Evolutionary conservation across 2,797 vertebrate species (phyloP), one percentile per base, ranked within the genome.

Genomic region (Peromyscus nudipes): DNA sequence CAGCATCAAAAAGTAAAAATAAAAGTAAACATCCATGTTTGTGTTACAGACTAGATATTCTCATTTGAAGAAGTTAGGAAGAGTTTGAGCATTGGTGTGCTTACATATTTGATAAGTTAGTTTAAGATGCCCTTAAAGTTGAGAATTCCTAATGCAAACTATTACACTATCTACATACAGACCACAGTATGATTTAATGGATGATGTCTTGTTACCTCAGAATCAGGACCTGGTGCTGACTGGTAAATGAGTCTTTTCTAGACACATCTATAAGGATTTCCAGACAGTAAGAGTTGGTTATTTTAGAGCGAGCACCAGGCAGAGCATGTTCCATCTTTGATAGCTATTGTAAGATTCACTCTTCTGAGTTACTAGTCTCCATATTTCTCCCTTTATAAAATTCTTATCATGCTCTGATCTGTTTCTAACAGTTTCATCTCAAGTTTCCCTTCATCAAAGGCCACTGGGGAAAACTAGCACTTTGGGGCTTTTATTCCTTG

Each of bases 401-500:
- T 83, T 76, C 37, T 65, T 88, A 37, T 80, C 76, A 34, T 88
- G n/a, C 69, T 62, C 84, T 94, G 49, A 87, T 81, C 43, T 89
- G 29, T 65, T 55, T 84, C 49, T 73, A 40, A 49, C 0, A 67
- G 64, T 80, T 84, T 82, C 2, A 40, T 10, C 31, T 92, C 85
- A 92, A 55, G 19, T 40, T 52, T 31, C 17, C 29, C 29, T 76
- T 97, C 88, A 77, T 8, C 49, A 92, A 95, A 92, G 34, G 29
- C 73, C 34, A 91, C 95, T 92, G 75, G 34, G 94, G 65, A 94
- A 31, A 55, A 83, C 31, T 57, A 77, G 64, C 1, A 43, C 49
- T 77, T 95, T 29, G 91, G 88, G 71, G 12, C 52, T 85, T 96
- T 94, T 96, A 49, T 97, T 97, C 46, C 92, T 97, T 89, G 55